These are phyloP conservation scores for Rhinoptilus africanus DNA, from an alignment of 2,113 vertebrate genomes.

Conservation along the genomic window DNA sequence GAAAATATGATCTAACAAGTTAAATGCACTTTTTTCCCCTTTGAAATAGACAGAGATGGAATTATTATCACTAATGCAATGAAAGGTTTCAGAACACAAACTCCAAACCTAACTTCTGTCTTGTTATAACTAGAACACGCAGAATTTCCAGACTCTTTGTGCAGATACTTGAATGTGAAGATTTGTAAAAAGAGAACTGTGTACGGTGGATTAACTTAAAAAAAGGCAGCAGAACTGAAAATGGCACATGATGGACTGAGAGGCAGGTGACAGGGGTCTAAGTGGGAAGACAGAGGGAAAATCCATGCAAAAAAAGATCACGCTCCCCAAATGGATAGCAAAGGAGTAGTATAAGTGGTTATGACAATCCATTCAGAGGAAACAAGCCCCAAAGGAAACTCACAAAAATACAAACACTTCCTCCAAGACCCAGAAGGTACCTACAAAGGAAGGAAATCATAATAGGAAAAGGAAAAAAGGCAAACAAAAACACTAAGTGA, in stretches of 20 bases:
- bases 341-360: neutral
- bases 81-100: neutral
- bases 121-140: neutral
- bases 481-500: neutral
- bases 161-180: neutral
- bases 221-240: neutral
- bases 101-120: neutral
- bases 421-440: neutral
- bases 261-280: neutral
- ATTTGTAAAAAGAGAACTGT: rapidly evolving
- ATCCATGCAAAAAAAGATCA: neutral
- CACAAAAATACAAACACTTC: neutral
- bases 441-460: neutral
- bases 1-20: neutral
- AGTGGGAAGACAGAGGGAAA: neutral
- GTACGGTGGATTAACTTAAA: neutral
- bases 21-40: neutral
- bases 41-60: neutral
- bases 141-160: neutral
- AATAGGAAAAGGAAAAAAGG: neutral
- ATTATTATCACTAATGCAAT: rapidly evolving
- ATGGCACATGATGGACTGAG: neutral
- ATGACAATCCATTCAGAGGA: neutral
- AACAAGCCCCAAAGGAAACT: neutral
- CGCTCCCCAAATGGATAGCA: neutral